Evolutionary conservation across 2,797 vertebrate species (phyloP).

Genomic region (Mormyrus hasselquistii): DNA sequence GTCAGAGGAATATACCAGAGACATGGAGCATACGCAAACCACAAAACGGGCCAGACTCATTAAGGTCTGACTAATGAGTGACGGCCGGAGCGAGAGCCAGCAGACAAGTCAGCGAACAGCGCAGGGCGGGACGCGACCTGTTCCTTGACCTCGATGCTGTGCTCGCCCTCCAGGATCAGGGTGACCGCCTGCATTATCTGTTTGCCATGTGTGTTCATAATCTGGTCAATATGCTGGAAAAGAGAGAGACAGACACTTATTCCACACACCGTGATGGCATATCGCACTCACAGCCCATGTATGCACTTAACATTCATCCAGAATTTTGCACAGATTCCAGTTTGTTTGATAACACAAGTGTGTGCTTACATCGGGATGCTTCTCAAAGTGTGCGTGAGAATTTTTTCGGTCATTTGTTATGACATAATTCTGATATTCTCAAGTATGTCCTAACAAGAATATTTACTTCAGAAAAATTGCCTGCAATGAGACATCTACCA

Average conservation of each 20-base stretch:
- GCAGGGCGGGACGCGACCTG: conserved; percentile 65
- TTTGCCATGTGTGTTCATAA: conserved; percentile 98
- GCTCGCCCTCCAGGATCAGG: conserved; percentile 92
- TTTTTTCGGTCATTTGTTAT: neutral
- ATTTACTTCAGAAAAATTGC: neutral
- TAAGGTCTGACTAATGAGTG: neutral
- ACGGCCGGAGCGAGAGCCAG: neutral
- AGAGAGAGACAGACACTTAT: conserved; percentile 34
- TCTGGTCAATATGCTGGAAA: conserved; percentile 94
- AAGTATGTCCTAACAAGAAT: neutral
- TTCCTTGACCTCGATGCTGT: conserved; percentile 94
- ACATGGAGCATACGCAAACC: neutral
- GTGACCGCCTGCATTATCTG: conserved; percentile 99
- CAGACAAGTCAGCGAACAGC: neutral
- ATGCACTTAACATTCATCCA: neutral
- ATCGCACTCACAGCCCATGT: neutral
- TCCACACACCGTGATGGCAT: neutral
- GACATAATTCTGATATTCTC: neutral
- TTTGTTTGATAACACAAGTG: neutral
- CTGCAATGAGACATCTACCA: neutral
- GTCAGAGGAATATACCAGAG: neutral
- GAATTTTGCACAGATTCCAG: neutral
- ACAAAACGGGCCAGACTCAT: neutral
- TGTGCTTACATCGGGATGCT: neutral
- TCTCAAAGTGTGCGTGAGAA: neutral